phyloP scores from a whole-genome alignment of 2,888 invertebrate genomes.

The Epicampocera succincta region DNA sequence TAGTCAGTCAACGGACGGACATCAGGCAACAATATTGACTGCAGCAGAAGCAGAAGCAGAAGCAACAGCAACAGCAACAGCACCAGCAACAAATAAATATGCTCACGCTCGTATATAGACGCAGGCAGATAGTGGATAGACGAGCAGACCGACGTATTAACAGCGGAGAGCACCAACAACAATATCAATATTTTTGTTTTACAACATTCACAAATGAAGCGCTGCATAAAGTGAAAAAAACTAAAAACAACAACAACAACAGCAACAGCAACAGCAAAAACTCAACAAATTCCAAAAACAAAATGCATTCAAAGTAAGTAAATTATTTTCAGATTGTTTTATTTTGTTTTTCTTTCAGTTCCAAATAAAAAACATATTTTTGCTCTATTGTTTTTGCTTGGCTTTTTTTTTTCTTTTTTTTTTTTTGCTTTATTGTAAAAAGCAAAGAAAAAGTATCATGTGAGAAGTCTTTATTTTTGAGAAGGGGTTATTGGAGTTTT shows the following conservation, averaged over 20 bases:
- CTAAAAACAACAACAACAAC: slow-evolving; percentile 5
- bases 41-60: slow-evolving; percentile 60
- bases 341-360: neutral
- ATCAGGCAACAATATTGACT: slow-evolving; percentile 32
- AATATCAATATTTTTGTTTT: slow-evolving; percentile 44
- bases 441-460: slow-evolving; percentile 15
- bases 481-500: slow-evolving; percentile 42
- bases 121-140: neutral
- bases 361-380: slow-evolving; percentile 29
- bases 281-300: slow-evolving; percentile 51
- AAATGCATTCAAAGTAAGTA: slow-evolving; percentile 61
- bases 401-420: slow-evolving; percentile 30
- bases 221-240: slow-evolving; percentile 39
- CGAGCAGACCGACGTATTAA: slow-evolving; percentile 1
- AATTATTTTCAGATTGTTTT: slow-evolving; percentile 62
- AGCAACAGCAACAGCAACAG: too few species aligned
- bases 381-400: slow-evolving; percentile 53
- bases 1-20: slow-evolving; percentile 41
- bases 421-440: neutral
- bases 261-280: slow-evolving; percentile 32
- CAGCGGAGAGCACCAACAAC: slow-evolving; percentile 38
- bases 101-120: slow-evolving; percentile 7
- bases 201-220: slow-evolving; percentile 69
- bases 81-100: slow-evolving; percentile 55
- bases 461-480: slow-evolving; percentile 30